Conservation (phyloP, 2,797 vertebrate species). For the Danio choprae region DNA sequence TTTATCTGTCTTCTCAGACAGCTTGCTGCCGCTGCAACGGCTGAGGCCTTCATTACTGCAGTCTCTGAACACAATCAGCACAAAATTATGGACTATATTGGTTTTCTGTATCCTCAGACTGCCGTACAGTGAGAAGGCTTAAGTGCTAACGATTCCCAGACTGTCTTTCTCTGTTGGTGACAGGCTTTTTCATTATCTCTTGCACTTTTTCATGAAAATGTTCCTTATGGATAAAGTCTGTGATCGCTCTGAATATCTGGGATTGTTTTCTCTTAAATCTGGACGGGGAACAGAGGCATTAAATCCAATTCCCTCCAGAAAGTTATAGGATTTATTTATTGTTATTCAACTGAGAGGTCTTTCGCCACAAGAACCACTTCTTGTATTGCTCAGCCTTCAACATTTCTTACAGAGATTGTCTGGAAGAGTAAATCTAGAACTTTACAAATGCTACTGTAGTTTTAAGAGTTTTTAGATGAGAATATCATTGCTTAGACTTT, state of each 20-base stretch:
- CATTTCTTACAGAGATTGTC: too few species aligned
- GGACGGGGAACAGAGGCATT: background rate
- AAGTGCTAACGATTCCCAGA: constrained; percentile 48
- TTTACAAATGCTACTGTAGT: too few species aligned
- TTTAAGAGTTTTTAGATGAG: too few species aligned
- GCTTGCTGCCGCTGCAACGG: constrained; percentile 65
- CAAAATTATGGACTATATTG: constrained; percentile 72
- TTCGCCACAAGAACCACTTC: too few species aligned
- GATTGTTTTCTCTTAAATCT: background rate
- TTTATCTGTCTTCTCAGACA: constrained; percentile 79
- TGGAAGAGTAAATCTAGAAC: too few species aligned
- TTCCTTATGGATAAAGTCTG: background rate
- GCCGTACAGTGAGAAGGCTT: constrained; percentile 41
- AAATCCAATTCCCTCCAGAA: background rate
- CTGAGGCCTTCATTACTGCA: constrained; percentile 76
- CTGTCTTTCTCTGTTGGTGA: constrained; percentile 31
- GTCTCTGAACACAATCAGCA: constrained; percentile 75
- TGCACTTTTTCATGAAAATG: constrained; percentile 28
- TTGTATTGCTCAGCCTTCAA: too few species aligned
- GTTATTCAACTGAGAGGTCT: background rate
- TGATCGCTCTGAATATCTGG: background rate
- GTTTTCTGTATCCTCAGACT: constrained; percentile 61
- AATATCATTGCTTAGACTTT: too few species aligned
- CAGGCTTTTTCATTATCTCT: constrained; percentile 24
- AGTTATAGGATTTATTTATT: background rate